A percentile compares a stretch with the other conserved stretches of the same genome.
Conservation (phyloP, 2,113 vertebrate genomes). For the Nannobrachium achirus region DNA sequence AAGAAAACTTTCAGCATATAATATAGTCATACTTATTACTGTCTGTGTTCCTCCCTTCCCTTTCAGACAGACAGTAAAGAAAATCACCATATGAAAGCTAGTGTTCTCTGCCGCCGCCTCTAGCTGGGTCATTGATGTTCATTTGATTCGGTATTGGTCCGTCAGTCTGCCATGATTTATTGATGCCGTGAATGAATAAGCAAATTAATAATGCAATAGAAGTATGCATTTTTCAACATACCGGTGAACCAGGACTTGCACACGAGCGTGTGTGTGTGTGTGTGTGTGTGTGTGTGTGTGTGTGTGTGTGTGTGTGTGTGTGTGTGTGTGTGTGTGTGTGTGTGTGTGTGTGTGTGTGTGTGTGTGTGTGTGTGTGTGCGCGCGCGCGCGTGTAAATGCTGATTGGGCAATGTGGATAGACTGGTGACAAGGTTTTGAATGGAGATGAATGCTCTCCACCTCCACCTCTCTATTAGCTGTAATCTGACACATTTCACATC, state of each 20-base stretch:
- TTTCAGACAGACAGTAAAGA: slow-evolving; percentile 11
- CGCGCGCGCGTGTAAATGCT: slow-evolving; percentile 1
- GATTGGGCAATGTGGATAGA: slow-evolving; percentile 64
- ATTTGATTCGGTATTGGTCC: slow-evolving; percentile 45
- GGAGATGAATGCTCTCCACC: slow-evolving; percentile 64
- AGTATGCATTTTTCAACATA: slow-evolving; percentile 44
- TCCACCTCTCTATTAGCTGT: slow-evolving; percentile 34
- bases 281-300: slow-evolving; percentile 4
- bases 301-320: slow-evolving; percentile 19
- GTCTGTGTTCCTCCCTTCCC: slow-evolving; percentile 6
- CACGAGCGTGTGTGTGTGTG: background rate
- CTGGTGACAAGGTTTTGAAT: slow-evolving; percentile 61
- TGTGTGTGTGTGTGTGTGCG: background rate
- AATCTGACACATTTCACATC: slow-evolving; percentile 43
- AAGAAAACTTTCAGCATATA: too few relatives aligned
- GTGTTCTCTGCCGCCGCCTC: background rate
- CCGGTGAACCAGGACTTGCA: slow-evolving; percentile 17
- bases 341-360: background rate
- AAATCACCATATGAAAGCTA: slow-evolving; percentile 41
- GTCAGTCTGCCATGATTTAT: slow-evolving; percentile 51
- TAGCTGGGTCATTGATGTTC: slow-evolving; percentile 41
- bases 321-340: slow-evolving; percentile 12
- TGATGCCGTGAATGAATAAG: slow-evolving; percentile 69
- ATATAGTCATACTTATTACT: slow-evolving; percentile 10
- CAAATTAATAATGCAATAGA: slow-evolving; percentile 72